Conservation (phyloP, 64 coral and sea anemone genomes). For the Acropora tenuis region DNA sequence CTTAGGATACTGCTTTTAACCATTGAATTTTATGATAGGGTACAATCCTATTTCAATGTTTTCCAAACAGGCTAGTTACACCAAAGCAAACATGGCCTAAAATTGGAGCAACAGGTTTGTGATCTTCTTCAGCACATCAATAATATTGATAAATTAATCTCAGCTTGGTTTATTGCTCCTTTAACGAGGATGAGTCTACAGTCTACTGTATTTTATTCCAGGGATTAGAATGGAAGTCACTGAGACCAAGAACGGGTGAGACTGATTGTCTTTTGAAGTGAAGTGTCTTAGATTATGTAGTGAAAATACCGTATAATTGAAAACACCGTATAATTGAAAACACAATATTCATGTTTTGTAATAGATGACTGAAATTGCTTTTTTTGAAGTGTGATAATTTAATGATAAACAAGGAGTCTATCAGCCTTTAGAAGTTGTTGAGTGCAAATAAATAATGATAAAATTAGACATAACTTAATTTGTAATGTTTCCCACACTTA, state of each 20-base stretch:
- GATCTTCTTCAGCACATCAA: neutral
- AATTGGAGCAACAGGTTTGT: constrained; percentile 85
- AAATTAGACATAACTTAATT: too few relatives aligned
- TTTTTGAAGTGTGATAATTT: too few relatives aligned
- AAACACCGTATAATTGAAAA: too few relatives aligned
- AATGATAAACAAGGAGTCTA: too few relatives aligned
- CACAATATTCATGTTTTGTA: too few relatives aligned
- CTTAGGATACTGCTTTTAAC: too few relatives aligned
- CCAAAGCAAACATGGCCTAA: constrained; percentile 86
- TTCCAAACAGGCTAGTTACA: constrained; percentile 68
- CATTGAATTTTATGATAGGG: neutral
- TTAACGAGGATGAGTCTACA: too few relatives aligned
- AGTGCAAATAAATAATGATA: too few relatives aligned
- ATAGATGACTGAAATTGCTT: too few relatives aligned
- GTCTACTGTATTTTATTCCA: constrained; percentile 28
- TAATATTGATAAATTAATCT: too few relatives aligned
- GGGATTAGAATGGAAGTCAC: constrained; percentile 79
- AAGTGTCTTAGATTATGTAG: neutral
- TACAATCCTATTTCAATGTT: neutral
- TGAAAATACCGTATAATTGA: neutral
- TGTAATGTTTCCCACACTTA: too few relatives aligned
- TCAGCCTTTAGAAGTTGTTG: too few relatives aligned
- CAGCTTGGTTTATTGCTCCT: neutral
- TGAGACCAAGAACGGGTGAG: constrained; percentile 81
- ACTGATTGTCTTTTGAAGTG: neutral